Evolutionary conservation across 2,888 invertebrate genomes (phyloP).

Genomic region (Lepidocyrtoides sp.): DNA sequence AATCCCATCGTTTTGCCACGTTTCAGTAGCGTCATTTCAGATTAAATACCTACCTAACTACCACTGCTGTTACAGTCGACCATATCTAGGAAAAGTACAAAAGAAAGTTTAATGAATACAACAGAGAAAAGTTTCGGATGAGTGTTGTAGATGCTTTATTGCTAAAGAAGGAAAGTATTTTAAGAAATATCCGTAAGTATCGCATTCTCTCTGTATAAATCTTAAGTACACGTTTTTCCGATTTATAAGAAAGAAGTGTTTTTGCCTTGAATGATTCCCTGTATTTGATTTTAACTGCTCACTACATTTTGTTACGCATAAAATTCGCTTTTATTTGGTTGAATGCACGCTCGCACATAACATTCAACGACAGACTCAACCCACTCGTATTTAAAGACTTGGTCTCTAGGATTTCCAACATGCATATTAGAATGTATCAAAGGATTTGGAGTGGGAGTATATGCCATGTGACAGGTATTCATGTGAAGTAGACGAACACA

Average conservation of each 20-base stretch:
- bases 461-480: not conserved
- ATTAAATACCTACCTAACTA: slow-evolving; percentile 17
- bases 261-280: not conserved
- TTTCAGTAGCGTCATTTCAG: slow-evolving; percentile 58
- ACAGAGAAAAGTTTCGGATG: slow-evolving; percentile 49
- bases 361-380: not conserved
- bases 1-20: slow-evolving; percentile 78
- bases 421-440: slow-evolving; percentile 1
- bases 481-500: not conserved
- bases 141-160: slow-evolving; percentile 43
- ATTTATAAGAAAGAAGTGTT: not conserved
- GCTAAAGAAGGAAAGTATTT: not conserved
- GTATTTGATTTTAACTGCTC: slow-evolving; percentile 67
- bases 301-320: slow-evolving; percentile 52
- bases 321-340: slow-evolving; percentile 69
- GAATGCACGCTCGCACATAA: slow-evolving; percentile 35
- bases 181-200: not conserved
- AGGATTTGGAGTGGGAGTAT: slow-evolving; percentile 14
- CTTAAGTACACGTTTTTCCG: not conserved
- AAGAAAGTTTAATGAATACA: slow-evolving; percentile 58
- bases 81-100: not conserved
- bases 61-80: not conserved
- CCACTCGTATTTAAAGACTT: not conserved
- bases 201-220: not conserved
- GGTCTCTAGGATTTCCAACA: not conserved